Conservation (phyloP, 2,888 invertebrate species). For the Leucophenga montana region DNA sequence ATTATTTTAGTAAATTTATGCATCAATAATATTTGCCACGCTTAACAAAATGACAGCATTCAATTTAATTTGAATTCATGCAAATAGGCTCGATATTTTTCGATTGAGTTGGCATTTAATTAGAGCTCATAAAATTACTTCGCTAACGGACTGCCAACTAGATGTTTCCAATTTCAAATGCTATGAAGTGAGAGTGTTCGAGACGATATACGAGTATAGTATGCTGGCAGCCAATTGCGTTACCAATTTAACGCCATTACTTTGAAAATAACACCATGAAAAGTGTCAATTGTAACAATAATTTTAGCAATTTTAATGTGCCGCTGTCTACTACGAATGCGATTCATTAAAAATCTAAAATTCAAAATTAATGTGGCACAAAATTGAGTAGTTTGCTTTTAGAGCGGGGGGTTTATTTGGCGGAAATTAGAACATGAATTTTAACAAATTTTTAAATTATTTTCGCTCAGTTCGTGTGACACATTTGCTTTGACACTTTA, state of each 20-base stretch:
- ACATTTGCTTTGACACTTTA: slow-evolving; percentile 22
- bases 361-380: not conserved
- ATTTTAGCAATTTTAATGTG: slow-evolving; percentile 25
- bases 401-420: not conserved
- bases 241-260: slow-evolving; percentile 24
- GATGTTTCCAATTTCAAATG: not conserved
- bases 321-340: not conserved
- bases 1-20: no score
- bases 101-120: not conserved
- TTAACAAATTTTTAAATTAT: not conserved
- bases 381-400: slow-evolving; percentile 13
- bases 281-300: slow-evolving; percentile 24
- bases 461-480: not conserved
- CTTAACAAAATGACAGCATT: no score
- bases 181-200: not conserved
- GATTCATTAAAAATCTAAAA: not conserved
- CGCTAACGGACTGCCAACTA: slow-evolving; percentile 16
- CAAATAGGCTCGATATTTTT: no score
- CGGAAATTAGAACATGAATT: not conserved
- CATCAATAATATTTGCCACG: no score
- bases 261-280: slow-evolving; percentile 18
- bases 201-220: not conserved
- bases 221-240: slow-evolving; percentile 6
- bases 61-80: no score
- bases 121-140: slow-evolving; percentile 13